phyloP scores from a whole-genome alignment of 2,113 vertebrate genomes.

The Brevimyrus niger region DNA sequence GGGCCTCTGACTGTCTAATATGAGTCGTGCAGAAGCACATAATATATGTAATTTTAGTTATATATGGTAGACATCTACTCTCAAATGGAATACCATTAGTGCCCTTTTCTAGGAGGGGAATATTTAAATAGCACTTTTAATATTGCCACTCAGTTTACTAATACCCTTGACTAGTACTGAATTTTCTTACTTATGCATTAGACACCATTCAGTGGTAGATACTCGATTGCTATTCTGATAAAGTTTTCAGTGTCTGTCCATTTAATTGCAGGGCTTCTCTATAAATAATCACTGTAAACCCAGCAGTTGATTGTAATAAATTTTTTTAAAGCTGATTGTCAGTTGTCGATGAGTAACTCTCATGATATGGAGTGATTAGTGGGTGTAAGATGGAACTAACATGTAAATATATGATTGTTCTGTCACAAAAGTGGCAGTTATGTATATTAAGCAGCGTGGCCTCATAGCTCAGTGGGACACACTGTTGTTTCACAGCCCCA shows the following conservation, averaged over 20 bases:
- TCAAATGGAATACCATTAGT: slow-evolving; percentile 38
- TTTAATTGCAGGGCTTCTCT: background rate
- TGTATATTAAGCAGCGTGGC: background rate
- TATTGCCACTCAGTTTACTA: background rate
- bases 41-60: slow-evolving; percentile 51
- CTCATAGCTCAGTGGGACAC: background rate
- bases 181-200: background rate
- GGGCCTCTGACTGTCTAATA: slow-evolving; percentile 27
- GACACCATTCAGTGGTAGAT: background rate
- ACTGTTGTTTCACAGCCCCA: background rate
- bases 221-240: background rate
- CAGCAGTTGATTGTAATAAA: background rate
- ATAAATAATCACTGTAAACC: background rate
- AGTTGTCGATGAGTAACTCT: background rate
- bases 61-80: slow-evolving; percentile 40
- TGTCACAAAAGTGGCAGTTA: background rate
- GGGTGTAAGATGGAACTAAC: background rate
- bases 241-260: background rate
- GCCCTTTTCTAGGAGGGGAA: background rate
- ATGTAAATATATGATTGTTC: background rate
- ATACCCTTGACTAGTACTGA: background rate
- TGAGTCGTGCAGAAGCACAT: background rate
- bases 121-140: background rate
- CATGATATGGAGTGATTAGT: background rate
- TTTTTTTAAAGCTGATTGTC: background rate